Evolutionary conservation across 2,888 invertebrate genomes (phyloP).

Genomic region (Cybosia mesomella): DNA sequence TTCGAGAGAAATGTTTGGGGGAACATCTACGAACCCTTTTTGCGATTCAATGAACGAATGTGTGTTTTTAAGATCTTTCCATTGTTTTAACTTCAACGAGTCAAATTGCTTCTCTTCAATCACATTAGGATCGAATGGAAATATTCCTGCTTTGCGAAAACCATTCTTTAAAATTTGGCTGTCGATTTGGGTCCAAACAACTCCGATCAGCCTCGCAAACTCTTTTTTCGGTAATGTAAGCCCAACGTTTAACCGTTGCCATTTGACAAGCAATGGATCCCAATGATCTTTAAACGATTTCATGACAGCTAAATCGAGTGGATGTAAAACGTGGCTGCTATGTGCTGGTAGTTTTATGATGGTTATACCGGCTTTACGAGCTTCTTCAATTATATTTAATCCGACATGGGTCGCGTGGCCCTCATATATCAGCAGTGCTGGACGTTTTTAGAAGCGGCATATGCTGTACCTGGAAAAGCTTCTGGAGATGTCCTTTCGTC

Average conservation of each 20-base stretch:
- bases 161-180: background rate
- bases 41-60: slow-evolving; percentile 8
- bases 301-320: background rate
- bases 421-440: too few relatives aligned
- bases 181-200: background rate
- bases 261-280: background rate
- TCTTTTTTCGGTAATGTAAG: background rate
- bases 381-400: too few relatives aligned
- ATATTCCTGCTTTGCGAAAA: slow-evolving; percentile 2
- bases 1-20: background rate
- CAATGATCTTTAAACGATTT: slow-evolving; percentile 2
- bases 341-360: slow-evolving; percentile 2
- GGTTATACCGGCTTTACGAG: background rate
- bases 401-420: background rate
- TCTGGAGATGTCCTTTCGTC: too few relatives aligned
- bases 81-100: slow-evolving; percentile 23
- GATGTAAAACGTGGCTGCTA: background rate
- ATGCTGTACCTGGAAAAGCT: too few relatives aligned
- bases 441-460: too few relatives aligned
- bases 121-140: background rate
- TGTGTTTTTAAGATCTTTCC: slow-evolving; percentile 19
- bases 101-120: slow-evolving; percentile 22
- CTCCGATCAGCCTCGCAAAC: background rate
- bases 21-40: too few relatives aligned
- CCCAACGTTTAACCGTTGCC: slow-evolving; percentile 4